A percentile compares a stretch with the other conserved stretches of the same genome.
phyloP scores from a whole-genome alignment of 2,888 invertebrate genomes.

The Ormyrus labotus region DNA sequence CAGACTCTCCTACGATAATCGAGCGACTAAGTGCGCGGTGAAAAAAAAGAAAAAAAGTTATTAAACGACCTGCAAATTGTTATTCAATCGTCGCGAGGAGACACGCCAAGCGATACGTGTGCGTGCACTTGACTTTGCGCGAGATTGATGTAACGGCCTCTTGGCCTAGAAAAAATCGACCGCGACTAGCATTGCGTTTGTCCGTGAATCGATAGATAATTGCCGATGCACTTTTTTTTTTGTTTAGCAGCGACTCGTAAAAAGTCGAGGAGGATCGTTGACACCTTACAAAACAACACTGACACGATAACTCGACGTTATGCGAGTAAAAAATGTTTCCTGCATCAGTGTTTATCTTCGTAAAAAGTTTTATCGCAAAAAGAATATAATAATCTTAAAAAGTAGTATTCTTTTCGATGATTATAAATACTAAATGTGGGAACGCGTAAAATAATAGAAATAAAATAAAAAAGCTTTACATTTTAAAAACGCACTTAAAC shows the following conservation, averaged over 20 bases:
- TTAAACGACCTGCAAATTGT: not conserved
- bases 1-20: slow-evolving; percentile 27
- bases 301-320: not conserved
- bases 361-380: too few relatives aligned
- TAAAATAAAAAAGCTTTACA: too few relatives aligned
- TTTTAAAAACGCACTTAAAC: too few relatives aligned
- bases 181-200: slow-evolving; percentile 17
- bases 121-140: slow-evolving; percentile 50
- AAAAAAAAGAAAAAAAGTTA: not conserved
- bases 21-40: not conserved
- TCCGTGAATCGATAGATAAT: slow-evolving; percentile 9
- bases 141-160: slow-evolving; percentile 31
- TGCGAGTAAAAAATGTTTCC: not conserved
- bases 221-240: not conserved
- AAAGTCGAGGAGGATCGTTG: slow-evolving; percentile 9
- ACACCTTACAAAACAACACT: not conserved
- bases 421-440: too few relatives aligned
- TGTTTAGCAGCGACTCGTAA: not conserved
- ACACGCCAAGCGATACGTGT: not conserved
- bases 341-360: not conserved
- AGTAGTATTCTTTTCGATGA: too few relatives aligned
- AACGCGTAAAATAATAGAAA: too few relatives aligned
- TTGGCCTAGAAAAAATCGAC: slow-evolving; percentile 1
- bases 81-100: slow-evolving; percentile 14
- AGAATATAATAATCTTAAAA: too few relatives aligned